phyloP scores from a whole-genome alignment of 2,888 invertebrate species.

The Ferdinandea cuprea region DNA sequence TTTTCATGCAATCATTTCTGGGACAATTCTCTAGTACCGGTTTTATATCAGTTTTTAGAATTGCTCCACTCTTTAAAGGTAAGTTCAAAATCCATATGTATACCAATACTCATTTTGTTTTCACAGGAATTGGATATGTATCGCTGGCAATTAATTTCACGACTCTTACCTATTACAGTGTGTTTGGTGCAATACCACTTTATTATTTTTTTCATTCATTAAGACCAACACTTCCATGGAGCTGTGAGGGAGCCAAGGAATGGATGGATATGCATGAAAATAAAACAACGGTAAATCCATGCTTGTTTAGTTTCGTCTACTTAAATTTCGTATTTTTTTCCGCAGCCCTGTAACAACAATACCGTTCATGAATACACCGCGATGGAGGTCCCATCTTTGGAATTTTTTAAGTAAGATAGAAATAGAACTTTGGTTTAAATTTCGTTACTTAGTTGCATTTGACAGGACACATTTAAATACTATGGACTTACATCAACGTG shows the following conservation, averaged over 20 bases:
- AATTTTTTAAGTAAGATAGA: constrained; percentile 32
- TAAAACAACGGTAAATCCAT: constrained; percentile 16
- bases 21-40: constrained; percentile 94
- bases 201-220: constrained; percentile 89
- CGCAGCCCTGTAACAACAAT: constrained; percentile 3
- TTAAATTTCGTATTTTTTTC: background rate
- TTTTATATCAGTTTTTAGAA: constrained; percentile 91
- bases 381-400: constrained; percentile 36
- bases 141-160: constrained; percentile 90
- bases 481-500: constrained; percentile 34
- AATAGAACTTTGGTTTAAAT: background rate
- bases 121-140: constrained; percentile 92
- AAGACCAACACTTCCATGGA: constrained; percentile 88
- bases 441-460: background rate
- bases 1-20: constrained; percentile 93
- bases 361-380: background rate
- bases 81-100: background rate
- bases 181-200: constrained; percentile 84
- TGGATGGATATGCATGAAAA: constrained; percentile 56
- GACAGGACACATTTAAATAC: constrained; percentile 61
- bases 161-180: constrained; percentile 88
- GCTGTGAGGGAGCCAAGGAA: constrained; percentile 85
- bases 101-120: background rate
- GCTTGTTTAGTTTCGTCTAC: too few relatives aligned
- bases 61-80: constrained; percentile 78